Conservation (phyloP, 2,797 vertebrate species). For the Eurystomus glaucurus region DNA sequence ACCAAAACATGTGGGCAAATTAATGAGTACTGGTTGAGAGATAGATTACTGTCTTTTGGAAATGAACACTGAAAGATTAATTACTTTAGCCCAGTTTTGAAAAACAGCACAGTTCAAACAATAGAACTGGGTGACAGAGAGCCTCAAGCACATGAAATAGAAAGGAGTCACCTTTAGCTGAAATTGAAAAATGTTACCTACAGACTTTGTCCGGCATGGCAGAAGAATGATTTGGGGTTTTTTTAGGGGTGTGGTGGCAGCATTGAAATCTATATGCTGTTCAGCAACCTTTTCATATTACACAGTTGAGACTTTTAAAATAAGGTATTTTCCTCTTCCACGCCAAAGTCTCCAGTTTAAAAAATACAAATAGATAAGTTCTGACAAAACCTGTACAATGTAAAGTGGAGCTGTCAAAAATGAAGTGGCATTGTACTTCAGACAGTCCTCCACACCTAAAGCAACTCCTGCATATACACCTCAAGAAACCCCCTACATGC, state of each 20-base stretch:
- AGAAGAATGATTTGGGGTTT: neutral
- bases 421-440: neutral
- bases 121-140: neutral
- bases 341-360: neutral
- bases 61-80: neutral
- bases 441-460: neutral
- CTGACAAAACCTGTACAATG: neutral
- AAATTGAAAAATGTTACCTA: neutral
- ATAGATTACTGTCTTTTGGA: neutral
- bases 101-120: conserved; percentile 45
- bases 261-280: neutral
- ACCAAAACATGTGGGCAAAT: neutral
- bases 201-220: neutral
- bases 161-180: neutral
- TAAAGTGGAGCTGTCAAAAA: neutral
- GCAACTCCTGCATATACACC: neutral
- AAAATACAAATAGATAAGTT: neutral
- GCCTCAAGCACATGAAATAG: conserved; percentile 1
- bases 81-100: conserved; percentile 15
- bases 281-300: neutral
- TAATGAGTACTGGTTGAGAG: neutral
- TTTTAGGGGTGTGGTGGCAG: no score
- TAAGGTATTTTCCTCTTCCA: neutral
- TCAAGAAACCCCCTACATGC: neutral
- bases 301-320: neutral